phyloP scores from a whole-genome alignment of 2,888 invertebrate species.

The Andrena dorsata region DNA sequence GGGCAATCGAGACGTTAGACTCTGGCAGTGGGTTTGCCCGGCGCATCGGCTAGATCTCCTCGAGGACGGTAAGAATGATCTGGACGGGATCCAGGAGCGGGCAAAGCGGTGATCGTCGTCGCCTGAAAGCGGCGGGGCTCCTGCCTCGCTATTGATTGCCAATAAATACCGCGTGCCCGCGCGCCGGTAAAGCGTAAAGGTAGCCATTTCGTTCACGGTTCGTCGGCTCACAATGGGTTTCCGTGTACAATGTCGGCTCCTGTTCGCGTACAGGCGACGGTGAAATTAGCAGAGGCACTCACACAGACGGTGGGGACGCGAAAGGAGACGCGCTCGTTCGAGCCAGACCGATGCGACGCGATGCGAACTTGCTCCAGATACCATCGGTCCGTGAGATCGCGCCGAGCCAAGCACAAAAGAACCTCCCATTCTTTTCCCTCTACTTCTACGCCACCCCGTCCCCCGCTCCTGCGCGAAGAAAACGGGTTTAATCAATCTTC shows the following conservation, averaged over 20 bases:
- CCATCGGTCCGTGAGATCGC: slow-evolving; percentile 47
- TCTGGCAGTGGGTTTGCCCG: too few species aligned
- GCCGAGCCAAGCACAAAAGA: slow-evolving; percentile 24
- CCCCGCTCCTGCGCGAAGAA: neutral
- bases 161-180: slow-evolving; percentile 78
- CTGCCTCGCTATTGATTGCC: slow-evolving; percentile 76
- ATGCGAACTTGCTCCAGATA: slow-evolving; percentile 55
- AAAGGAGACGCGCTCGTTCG: slow-evolving; percentile 25
- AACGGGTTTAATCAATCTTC: slow-evolving; percentile 30
- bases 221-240: slow-evolving; percentile 76
- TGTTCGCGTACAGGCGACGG: slow-evolving; percentile 62
- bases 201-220: slow-evolving; percentile 79
- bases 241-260: slow-evolving; percentile 74
- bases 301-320: slow-evolving; percentile 14
- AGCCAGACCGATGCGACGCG: neutral
- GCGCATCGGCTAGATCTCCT: neutral
- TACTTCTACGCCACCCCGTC: neutral
- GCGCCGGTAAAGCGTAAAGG: slow-evolving; percentile 77
- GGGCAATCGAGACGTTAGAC: neutral
- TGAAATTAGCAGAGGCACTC: slow-evolving; percentile 69
- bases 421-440: neutral
- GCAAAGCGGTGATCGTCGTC: neutral
- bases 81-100: slow-evolving; percentile 9
- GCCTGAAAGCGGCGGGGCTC: slow-evolving; percentile 23
- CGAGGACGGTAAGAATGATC: neutral